These are phyloP conservation scores for Lobophora halterata DNA, from an alignment of 2,888 invertebrate genomes.

Conservation along the genomic window DNA sequence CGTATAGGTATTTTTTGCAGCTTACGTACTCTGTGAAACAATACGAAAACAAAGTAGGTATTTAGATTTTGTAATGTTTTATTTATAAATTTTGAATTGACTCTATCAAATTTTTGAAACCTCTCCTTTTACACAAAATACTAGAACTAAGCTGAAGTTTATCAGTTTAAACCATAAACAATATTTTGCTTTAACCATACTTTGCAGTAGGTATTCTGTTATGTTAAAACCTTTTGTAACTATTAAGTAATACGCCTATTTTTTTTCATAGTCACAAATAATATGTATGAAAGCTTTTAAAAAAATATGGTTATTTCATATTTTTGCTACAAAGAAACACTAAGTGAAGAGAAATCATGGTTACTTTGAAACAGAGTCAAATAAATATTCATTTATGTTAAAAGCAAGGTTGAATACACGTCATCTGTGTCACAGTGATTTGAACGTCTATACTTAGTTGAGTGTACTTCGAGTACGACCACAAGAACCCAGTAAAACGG, in stretches of 20 bases:
- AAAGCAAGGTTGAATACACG: conserved; percentile 50
- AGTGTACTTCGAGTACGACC: conserved; percentile 7
- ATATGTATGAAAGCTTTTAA: too few species aligned
- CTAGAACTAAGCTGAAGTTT: too few species aligned
- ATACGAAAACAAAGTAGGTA: conserved; percentile 23
- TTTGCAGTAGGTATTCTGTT: too few species aligned
- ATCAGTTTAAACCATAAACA: too few species aligned
- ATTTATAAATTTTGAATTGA: conserved; percentile 20
- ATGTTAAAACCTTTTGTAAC: too few species aligned
- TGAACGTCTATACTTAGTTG: conserved; percentile 35
- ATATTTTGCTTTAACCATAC: too few species aligned
- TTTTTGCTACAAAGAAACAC: conserved; percentile 32
- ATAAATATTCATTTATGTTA: conserved; percentile 58
- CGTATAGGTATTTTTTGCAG: conserved; percentile 21
- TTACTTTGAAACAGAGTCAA: conserved; percentile 37
- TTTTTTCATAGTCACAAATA: too few species aligned
- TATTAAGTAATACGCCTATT: too few species aligned
- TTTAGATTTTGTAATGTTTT: conserved; percentile 21
- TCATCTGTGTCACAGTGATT: conserved; percentile 44
- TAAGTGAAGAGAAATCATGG: conserved; percentile 40
- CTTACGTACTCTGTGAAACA: conserved; percentile 22
- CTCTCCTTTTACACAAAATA: conserved; percentile 23
- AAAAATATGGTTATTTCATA: conserved; percentile 21
- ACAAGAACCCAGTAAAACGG: conserved; percentile 4
- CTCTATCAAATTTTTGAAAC: too few species aligned